Evolutionary conservation across 2,888 invertebrate genomes (phyloP).

Genomic region (Drosophila helvetica): DNA sequence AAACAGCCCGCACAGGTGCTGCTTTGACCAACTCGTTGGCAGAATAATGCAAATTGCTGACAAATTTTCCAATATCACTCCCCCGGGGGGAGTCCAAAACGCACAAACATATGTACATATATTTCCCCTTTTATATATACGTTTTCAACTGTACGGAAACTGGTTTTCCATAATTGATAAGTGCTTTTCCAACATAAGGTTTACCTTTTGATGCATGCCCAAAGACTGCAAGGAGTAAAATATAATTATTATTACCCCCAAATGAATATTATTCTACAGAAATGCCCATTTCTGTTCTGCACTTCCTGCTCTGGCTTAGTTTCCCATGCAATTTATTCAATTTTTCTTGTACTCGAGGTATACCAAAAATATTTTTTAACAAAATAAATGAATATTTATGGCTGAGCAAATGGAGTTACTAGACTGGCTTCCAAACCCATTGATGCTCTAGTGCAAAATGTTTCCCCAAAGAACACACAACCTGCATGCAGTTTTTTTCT

Average conservation of each 20-base stretch:
- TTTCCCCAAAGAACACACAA: neutral
- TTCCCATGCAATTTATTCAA: neutral
- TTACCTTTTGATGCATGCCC: constrained; percentile 2
- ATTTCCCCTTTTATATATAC: constrained; percentile 2
- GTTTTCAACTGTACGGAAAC: neutral
- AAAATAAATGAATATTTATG: constrained; percentile 41
- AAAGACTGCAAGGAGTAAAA: neutral
- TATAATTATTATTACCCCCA: constrained; percentile 50
- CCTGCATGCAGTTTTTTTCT: constrained; percentile 6
- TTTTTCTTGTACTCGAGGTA: neutral
- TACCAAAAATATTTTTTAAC: constrained; percentile 11
- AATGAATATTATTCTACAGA: constrained; percentile 37
- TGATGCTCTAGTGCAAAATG: too few species aligned
- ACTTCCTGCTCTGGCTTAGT: neutral
- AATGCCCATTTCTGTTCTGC: constrained; percentile 22
- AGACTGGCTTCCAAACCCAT: constrained; percentile 12
- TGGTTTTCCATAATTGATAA: constrained; percentile 5
- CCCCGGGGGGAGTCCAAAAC: constrained; percentile 14
- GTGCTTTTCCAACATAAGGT: constrained; percentile 4
- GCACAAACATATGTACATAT: neutral
- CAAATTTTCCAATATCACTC: constrained; percentile 36
- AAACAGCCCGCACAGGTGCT: constrained; percentile 51
- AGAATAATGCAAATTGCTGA: constrained; percentile 45
- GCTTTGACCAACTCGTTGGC: constrained; percentile 48
- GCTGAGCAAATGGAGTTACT: constrained; percentile 9